Evolutionary conservation across 2,888 invertebrate species (phyloP).

Genomic region (Lepidocyrtoides sp.): DNA sequence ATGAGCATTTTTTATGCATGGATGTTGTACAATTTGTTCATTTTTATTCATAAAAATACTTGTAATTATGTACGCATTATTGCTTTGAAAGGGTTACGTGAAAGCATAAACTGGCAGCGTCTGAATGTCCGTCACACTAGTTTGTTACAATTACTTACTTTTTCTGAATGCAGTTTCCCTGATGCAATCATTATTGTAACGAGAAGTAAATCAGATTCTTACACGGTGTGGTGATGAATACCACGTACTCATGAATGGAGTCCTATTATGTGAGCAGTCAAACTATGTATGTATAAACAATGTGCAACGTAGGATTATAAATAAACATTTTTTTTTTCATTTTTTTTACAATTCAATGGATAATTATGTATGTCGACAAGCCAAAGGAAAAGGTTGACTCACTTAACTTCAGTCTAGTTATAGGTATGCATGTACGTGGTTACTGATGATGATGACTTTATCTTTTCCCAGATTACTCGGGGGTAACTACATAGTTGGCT

Average conservation of each 20-base stretch:
- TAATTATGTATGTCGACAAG: constrained; percentile 36
- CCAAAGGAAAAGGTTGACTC: constrained; percentile 41
- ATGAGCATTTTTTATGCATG: not conserved
- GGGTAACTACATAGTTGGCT: constrained; percentile 3
- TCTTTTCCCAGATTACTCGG: not conserved
- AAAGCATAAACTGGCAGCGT: not conserved
- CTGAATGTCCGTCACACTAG: not conserved
- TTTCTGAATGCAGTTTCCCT: not conserved
- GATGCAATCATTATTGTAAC: not conserved
- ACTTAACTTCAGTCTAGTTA: not conserved
- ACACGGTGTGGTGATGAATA: not conserved
- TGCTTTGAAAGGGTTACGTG: not conserved
- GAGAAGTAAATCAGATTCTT: no score
- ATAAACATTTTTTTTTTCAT: not conserved
- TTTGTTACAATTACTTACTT: not conserved
- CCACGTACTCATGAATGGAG: no score
- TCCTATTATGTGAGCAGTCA: not conserved
- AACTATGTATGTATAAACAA: not conserved
- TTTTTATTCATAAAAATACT: not conserved
- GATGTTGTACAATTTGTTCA: not conserved
- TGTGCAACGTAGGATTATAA: not conserved
- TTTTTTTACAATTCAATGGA: constrained; percentile 11
- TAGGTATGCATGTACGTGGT: not conserved
- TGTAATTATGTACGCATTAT: not conserved
- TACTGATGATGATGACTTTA: not conserved